Percentiles rank a stretch among this genome's conserved stretches.
Conservation (phyloP, 2,888 invertebrate species). For the Troides aeacus region DNA sequence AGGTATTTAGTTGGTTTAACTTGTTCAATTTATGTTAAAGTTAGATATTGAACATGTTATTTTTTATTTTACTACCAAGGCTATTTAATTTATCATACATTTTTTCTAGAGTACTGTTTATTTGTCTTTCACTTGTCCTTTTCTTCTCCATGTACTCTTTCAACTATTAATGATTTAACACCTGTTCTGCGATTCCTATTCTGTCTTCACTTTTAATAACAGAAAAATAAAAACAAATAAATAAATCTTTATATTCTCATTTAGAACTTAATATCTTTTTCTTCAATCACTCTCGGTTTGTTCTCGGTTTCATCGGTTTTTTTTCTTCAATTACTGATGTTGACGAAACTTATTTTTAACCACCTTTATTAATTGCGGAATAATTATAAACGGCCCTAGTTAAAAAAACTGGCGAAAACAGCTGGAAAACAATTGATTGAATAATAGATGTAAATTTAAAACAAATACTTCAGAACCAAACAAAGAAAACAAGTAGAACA, state of each 20-base stretch:
- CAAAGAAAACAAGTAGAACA: background rate
- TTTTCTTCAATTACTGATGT: background rate
- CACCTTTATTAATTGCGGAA: background rate
- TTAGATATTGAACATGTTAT: background rate
- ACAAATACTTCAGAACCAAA: background rate
- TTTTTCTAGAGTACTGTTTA: no score
- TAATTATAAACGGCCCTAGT: background rate
- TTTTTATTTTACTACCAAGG: no score
- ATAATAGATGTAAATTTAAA: slow-evolving; percentile 7
- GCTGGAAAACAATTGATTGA: background rate
- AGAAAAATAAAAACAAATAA: no score
- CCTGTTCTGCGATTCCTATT: no score
- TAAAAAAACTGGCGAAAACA: background rate
- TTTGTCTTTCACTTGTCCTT: no score
- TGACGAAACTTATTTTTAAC: background rate
- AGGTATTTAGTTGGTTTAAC: slow-evolving; percentile 12
- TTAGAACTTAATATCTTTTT: no score
- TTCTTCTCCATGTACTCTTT: no score
- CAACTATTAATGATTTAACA: no score
- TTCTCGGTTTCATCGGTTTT: background rate
- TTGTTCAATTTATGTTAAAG: slow-evolving; percentile 14
- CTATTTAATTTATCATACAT: no score
- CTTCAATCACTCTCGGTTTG: background rate
- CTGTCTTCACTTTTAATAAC: no score
- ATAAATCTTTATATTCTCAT: no score